Evolutionary conservation across 2,888 invertebrate species (phyloP).

Genomic region (Calameuta filiformis): DNA sequence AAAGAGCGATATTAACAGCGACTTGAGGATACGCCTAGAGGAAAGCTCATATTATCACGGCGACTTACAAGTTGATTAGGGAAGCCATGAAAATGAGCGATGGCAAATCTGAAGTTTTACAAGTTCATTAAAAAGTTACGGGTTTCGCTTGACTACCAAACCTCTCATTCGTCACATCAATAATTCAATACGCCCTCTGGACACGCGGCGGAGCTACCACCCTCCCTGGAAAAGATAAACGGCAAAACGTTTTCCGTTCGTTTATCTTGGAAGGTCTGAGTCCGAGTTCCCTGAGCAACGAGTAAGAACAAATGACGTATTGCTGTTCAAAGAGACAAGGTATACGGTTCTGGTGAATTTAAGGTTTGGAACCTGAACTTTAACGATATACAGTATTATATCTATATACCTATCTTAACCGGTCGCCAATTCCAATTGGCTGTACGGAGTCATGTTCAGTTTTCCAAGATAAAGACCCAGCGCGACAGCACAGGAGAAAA

Average conservation of each 20-base stretch:
- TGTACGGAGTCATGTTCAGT: background rate
- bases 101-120: background rate
- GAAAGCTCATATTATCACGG: background rate
- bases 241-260: background rate
- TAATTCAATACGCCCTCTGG: background rate
- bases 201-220: background rate
- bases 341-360: background rate
- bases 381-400: background rate
- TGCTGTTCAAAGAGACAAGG: background rate
- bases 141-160: background rate
- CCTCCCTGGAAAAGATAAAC: background rate
- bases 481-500: slow-evolving; percentile 26
- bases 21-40: background rate
- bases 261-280: background rate
- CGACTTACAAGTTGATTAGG: background rate
- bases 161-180: background rate
- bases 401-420: background rate
- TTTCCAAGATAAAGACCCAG: slow-evolving; percentile 23
- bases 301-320: background rate
- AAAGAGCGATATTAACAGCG: background rate
- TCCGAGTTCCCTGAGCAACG: too few relatives aligned
- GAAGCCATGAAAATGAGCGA: background rate
- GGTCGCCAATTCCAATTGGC: background rate
- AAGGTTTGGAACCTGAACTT: background rate
- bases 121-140: background rate